Evolutionary conservation across 2,113 vertebrate species (phyloP), one percentile per base, ranked within the genome.

Genomic region (Pluvianellus socialis): DNA sequence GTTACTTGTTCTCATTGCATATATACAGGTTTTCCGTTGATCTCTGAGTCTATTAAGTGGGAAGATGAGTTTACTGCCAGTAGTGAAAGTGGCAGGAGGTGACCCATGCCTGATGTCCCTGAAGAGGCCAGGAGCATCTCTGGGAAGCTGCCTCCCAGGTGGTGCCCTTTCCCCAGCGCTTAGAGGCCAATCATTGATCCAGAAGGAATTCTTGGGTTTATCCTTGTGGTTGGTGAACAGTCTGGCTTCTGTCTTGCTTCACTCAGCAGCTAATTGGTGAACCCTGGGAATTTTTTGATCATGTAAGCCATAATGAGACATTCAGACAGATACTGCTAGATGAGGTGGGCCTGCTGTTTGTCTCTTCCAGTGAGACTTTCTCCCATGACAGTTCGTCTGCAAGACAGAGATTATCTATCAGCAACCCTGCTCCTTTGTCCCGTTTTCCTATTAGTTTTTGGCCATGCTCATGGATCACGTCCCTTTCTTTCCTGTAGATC

Each of bases 181-280:
- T 11, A 61, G 65, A 56, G 47, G 20, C 28, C 63, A 86, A 3
- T 35, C 65, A 42, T 7, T 52, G 49, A 62, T 83, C 24, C 59
- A 16, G 33, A 65, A 27, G 30, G 42, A 59, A 72, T 76, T 38
- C 65, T 27, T 68, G 56, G 3, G 30, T 79, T 70, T 80, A 30
- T 40, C 2, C 0, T 38, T 0, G 0, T 66, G 21, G 10, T 33
- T 67, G n/a, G 47, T 72, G 42, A 72, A 56, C 27, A 63, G 71
- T 52, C 24, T 7, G 4, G 21, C 53, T 88, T 73, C 17, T 59
- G 19, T 59, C 91, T 79, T 87, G 65, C 35, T 75, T 91, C 62
- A 26, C 24, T 82, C 75, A 32, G 21, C 26, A 52, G 38, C n/a
- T 55, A 47, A 81, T 15, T 7, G 40, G 27, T n/a, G 61, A 82